Conservation (phyloP, 2,888 invertebrate species). For the Drosophila anomalata region DNA sequence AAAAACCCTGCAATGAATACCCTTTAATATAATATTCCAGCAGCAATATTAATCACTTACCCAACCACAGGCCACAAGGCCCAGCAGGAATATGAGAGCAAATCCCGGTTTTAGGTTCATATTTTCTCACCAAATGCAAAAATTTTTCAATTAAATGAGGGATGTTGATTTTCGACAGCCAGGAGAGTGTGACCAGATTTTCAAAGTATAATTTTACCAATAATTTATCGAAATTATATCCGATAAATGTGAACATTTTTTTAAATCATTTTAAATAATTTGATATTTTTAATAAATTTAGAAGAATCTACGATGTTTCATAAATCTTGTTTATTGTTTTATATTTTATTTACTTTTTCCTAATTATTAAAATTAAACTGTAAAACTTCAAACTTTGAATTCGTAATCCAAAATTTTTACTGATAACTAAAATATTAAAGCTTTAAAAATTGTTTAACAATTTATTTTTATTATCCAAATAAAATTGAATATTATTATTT, state of each 20-base stretch:
- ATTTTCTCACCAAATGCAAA: background rate
- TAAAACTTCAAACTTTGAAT: background rate
- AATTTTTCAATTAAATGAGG: slow-evolving; percentile 13
- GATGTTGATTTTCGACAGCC: background rate
- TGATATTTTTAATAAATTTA: background rate
- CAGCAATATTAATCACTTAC: slow-evolving; percentile 5
- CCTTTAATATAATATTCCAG: background rate
- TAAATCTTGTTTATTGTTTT: no score
- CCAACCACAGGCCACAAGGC: slow-evolving; percentile 42
- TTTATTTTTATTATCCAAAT: no score
- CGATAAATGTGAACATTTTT: background rate
- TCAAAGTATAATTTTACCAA: background rate
- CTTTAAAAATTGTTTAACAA: background rate
- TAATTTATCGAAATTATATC: background rate
- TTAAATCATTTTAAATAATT: background rate
- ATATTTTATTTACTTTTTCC: no score
- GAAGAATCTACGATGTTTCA: no score
- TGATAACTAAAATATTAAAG: background rate
- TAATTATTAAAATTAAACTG: background rate
- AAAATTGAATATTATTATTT: no score
- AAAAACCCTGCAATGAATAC: slow-evolving; percentile 84
- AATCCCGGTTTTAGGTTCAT: slow-evolving; percentile 19
- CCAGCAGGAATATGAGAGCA: slow-evolving; percentile 38
- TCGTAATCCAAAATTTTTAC: background rate
- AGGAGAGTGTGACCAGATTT: background rate